Base-by-base conservation (phyloP, 2,888 invertebrate species). In the Tuberolachnus salignus region DNA sequence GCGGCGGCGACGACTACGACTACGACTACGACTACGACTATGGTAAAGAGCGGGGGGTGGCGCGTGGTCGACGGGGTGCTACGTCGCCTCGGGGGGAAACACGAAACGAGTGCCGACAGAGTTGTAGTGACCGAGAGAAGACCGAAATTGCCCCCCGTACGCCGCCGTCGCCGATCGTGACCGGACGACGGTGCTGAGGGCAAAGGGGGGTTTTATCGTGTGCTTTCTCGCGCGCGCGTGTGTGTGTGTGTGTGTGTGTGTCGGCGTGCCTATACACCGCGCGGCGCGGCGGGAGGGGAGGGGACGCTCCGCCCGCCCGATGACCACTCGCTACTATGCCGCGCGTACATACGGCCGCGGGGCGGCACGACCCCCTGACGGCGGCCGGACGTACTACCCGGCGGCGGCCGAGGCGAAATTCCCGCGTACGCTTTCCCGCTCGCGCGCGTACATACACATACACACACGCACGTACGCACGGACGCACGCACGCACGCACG, bases 51-150 rank as follows among this genome's bases (percentile, higher is more conserved):
- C 71, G 59, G 10, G 11, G 55, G 16, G 53, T 55, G 61, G 74
- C 44, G 64, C 26, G 66, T 55, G 67, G 26, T 46, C 53, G 75
- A 59, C 57, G 55, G 75, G 78, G 78, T 78, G 78, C 59, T 53
- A 21, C 42, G 34, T 67, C 51, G 78, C 59, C 57, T 49, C 67
- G 78, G 69, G 57, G 78, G 69, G 78, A 78, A 78, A 78, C 78
- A 69, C 51, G 78, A 78, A 78, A 67, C 78, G 78, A 78, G 67
- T 78, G 78, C 78, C 78, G 78, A 78, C 78, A 78, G 78, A 78
- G 78, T n/a, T n/a, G n/a, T 34, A 34, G 34, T 78, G 78, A 78
- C 78, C 78, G 78, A 78, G 78, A 78, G 78, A 78, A 78, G 78
- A 78, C 78, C 69, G 78, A 78, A 78, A 78, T 34, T 78, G 69